Evolutionary conservation across 2,888 invertebrate genomes (phyloP).

Genomic region (Cantharis rufa): DNA sequence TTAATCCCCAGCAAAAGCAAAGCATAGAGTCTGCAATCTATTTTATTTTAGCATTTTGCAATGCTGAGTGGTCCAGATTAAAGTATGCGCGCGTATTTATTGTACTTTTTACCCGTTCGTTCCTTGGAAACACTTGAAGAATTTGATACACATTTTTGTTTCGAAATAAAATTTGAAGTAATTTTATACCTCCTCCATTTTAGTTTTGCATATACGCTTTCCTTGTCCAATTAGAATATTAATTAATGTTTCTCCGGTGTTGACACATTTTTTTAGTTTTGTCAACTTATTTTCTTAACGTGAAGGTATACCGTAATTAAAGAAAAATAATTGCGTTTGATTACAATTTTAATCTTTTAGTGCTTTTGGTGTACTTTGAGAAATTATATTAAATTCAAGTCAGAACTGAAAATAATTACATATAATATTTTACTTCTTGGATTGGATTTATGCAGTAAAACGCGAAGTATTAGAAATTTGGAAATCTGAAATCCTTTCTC

Average conservation of each 20-base stretch:
- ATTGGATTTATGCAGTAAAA: conserved; percentile 46
- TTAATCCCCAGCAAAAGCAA: conserved; percentile 47
- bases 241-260: background rate
- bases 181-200: background rate
- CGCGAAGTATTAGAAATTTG: conserved; percentile 52
- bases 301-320: background rate
- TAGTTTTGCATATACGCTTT: background rate
- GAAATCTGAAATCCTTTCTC: conserved; percentile 56
- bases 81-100: conserved; percentile 38
- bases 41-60: conserved; percentile 47
- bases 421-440: conserved; percentile 49
- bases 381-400: conserved; percentile 29
- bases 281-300: background rate
- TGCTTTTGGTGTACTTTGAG: background rate
- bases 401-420: conserved; percentile 50
- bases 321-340: conserved; percentile 1
- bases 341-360: conserved; percentile 4
- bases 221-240: background rate
- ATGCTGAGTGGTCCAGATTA: conserved; percentile 42
- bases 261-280: background rate
- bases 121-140: conserved; percentile 13
- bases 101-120: conserved; percentile 27
- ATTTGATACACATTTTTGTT: conserved; percentile 10
- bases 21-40: conserved; percentile 45
- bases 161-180: background rate